Evolutionary conservation across 2,113 vertebrate genomes (phyloP).

Genomic region (Falcunculus frontatus): DNA sequence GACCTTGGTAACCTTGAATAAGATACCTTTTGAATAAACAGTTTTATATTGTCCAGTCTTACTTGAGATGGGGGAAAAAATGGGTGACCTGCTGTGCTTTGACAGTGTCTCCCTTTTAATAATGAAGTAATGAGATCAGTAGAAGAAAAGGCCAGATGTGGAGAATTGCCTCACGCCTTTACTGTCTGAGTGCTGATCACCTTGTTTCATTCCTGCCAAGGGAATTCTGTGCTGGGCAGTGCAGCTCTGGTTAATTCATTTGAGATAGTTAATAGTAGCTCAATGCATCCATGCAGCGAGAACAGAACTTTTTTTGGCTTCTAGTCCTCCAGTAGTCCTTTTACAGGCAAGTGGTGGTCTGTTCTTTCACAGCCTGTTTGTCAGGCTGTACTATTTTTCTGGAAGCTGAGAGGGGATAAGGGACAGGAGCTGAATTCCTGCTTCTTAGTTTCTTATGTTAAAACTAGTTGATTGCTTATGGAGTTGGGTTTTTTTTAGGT

Average conservation of each 20-base stretch:
- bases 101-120: not conserved
- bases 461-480: not conserved
- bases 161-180: not conserved
- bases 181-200: not conserved
- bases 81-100: not conserved
- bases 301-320: not conserved
- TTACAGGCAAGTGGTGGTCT: not conserved
- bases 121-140: not conserved
- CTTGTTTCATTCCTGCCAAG: not conserved
- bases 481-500: not conserved
- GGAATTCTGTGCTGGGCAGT: not conserved
- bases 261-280: constrained; percentile 44
- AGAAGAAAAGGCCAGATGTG: not conserved
- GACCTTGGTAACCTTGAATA: not conserved
- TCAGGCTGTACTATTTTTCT: not conserved
- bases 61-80: fast-evolving
- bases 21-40: not conserved
- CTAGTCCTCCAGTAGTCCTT: not conserved
- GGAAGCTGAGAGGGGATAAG: not conserved
- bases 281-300: not conserved
- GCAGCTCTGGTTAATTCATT: not conserved
- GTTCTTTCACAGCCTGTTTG: not conserved
- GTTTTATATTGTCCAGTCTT: not conserved
- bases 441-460: not conserved
- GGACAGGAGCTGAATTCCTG: not conserved